Conservation (phyloP, 2,888 invertebrate species). For the Bhutanitis thaidina region DNA sequence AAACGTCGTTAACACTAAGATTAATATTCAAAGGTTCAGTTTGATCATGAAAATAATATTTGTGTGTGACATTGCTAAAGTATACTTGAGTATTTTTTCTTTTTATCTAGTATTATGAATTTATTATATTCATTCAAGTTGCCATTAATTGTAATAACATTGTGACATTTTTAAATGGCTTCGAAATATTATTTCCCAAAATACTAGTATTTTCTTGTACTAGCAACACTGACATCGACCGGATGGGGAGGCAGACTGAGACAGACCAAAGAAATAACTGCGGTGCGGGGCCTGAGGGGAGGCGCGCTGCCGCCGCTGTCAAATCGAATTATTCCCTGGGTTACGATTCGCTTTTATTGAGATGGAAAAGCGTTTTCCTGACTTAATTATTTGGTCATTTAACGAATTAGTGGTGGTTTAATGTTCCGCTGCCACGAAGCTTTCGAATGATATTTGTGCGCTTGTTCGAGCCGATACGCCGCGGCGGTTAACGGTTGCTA, state of each 20-base stretch:
- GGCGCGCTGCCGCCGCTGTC: constrained; percentile 52
- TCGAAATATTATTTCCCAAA: too few relatives aligned
- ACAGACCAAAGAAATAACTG: constrained; percentile 26
- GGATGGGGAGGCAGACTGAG: constrained; percentile 25
- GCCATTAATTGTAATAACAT: too few relatives aligned
- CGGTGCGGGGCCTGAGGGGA: constrained; percentile 39
- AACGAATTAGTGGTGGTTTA: constrained; percentile 33
- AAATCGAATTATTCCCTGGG: constrained; percentile 56
- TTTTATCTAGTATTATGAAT: too few relatives aligned
- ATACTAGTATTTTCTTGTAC: constrained; percentile 17
- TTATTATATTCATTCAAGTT: too few relatives aligned
- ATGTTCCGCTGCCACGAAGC: constrained; percentile 40
- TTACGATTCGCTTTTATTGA: constrained; percentile 54
- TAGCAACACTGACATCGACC: constrained; percentile 67
- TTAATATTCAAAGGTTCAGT: too few relatives aligned
- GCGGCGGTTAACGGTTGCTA: constrained; percentile 37
- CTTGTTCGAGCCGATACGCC: constrained; percentile 20
- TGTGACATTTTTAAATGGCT: too few relatives aligned
- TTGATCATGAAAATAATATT: too few relatives aligned
- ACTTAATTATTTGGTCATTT: constrained; percentile 47
- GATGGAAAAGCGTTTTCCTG: constrained; percentile 54
- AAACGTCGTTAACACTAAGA: too few relatives aligned
- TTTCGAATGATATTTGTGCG: neutral
- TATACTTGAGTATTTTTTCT: too few relatives aligned
- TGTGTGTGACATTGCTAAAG: too few relatives aligned